Conservation (phyloP, 2,888 invertebrate species). For the Sepiola atlantica region DNA sequence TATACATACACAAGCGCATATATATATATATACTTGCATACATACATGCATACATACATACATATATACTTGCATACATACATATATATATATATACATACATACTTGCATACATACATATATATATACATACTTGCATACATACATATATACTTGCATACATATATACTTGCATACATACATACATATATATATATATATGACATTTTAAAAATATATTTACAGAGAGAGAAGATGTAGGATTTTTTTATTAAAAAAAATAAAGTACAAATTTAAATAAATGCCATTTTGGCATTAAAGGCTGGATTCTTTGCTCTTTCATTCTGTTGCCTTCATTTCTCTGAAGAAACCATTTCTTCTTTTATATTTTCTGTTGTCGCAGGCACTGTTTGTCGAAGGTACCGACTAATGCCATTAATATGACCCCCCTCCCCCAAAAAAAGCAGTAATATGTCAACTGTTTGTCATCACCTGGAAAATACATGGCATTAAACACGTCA, state of each 20-base stretch:
- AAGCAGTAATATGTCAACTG: not conserved
- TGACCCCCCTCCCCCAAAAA: not conserved
- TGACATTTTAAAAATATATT: not conserved
- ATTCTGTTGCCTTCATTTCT: not conserved
- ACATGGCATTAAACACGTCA: not conserved
- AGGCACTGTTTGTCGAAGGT: not conserved
- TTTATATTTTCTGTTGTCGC: not conserved
- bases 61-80: not conserved
- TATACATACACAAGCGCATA: no score
- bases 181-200: not conserved
- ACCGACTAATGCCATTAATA: not conserved
- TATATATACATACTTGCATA: no score
- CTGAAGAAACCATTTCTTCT: not conserved
- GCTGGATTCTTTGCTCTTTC: not conserved
- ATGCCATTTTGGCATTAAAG: conserved; percentile 14
- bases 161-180: not conserved
- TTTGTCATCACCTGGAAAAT: not conserved
- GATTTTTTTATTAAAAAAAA: not conserved
- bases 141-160: not conserved
- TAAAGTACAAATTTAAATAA: not conserved
- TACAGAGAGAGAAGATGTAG: not conserved
- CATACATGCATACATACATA: no score
- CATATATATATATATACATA: not conserved
- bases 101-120: not conserved
- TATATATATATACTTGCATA: no score